phyloP scores from a whole-genome alignment of 2,888 invertebrate genomes.

The Orchesellides sinensis region DNA sequence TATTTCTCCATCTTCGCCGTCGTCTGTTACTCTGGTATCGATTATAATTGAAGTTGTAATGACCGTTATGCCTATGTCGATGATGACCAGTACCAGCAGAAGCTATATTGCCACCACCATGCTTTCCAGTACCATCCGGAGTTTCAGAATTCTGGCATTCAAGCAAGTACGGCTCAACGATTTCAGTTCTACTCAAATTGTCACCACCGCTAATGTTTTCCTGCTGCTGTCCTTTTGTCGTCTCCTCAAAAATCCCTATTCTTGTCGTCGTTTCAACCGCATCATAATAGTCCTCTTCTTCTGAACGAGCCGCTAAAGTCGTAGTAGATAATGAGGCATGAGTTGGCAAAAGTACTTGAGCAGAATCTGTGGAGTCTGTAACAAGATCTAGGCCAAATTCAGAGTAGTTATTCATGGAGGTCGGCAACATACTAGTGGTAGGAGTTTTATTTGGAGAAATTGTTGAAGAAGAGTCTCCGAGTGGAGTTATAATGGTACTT shows the following conservation, averaged over 20 bases:
- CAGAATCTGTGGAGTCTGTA: slow-evolving; percentile 27
- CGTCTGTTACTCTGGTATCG: slow-evolving; percentile 41
- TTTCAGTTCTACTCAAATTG: slow-evolving; percentile 10
- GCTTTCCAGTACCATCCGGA: slow-evolving; percentile 14
- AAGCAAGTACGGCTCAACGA: slow-evolving; percentile 42
- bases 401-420: slow-evolving; percentile 11
- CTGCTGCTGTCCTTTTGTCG: neutral
- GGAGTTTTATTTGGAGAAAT: neutral
- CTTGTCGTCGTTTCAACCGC: slow-evolving; percentile 2
- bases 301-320: slow-evolving; percentile 15
- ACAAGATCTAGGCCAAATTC: slow-evolving; percentile 44
- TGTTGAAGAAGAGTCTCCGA: slow-evolving; percentile 30
- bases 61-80: slow-evolving; percentile 20
- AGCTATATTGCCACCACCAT: neutral
- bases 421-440: slow-evolving; percentile 3
- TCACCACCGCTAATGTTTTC: slow-evolving; percentile 1
- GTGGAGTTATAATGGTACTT: slow-evolving; percentile 43
- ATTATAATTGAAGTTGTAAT: slow-evolving; percentile 38
- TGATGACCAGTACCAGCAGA: slow-evolving; percentile 5
- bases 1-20: slow-evolving; percentile 39
- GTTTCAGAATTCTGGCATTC: slow-evolving; percentile 26
- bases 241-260: neutral
- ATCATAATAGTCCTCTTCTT: slow-evolving; percentile 1
- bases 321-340: slow-evolving; percentile 49
- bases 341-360: slow-evolving; percentile 37